These are phyloP conservation scores for Desoria tigrina DNA, from an alignment of 2,888 invertebrate species.

Conservation along the genomic window DNA sequence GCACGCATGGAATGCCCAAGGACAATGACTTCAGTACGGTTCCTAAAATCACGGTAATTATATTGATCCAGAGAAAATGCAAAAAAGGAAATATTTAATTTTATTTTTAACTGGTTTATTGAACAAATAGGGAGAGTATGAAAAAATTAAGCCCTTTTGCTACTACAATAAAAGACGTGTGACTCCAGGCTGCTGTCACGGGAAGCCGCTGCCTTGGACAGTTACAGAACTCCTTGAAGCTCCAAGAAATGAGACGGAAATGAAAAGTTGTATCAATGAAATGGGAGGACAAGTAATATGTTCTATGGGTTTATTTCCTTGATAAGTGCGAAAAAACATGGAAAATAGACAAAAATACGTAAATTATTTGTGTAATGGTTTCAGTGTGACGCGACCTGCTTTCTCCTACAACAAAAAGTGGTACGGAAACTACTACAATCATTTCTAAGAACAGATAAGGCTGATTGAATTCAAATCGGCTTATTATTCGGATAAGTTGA, in stretches of 20 bases:
- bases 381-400: constrained; percentile 48
- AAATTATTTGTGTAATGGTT: not conserved
- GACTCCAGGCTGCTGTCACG: constrained; percentile 44
- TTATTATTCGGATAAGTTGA: not conserved
- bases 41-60: constrained; percentile 25
- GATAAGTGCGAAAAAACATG: not conserved
- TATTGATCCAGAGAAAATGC: not conserved
- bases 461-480: not conserved
- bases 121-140: constrained; percentile 34
- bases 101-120: not conserved
- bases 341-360: not conserved
- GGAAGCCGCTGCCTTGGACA: constrained; percentile 46
- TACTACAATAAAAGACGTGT: constrained; percentile 28
- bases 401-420: constrained; percentile 37
- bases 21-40: constrained; percentile 31
- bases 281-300: constrained; percentile 31
- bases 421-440: constrained; percentile 17
- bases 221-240: constrained; percentile 46
- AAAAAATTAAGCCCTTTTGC: constrained; percentile 32
- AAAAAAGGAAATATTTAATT: not conserved
- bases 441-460: not conserved
- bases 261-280: constrained; percentile 35
- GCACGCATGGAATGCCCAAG: constrained; percentile 34
- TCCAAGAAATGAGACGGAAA: constrained; percentile 32
- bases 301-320: no score